Evolutionary conservation across 2,888 invertebrate genomes (phyloP).

Genomic region (Papilio demoleus): DNA sequence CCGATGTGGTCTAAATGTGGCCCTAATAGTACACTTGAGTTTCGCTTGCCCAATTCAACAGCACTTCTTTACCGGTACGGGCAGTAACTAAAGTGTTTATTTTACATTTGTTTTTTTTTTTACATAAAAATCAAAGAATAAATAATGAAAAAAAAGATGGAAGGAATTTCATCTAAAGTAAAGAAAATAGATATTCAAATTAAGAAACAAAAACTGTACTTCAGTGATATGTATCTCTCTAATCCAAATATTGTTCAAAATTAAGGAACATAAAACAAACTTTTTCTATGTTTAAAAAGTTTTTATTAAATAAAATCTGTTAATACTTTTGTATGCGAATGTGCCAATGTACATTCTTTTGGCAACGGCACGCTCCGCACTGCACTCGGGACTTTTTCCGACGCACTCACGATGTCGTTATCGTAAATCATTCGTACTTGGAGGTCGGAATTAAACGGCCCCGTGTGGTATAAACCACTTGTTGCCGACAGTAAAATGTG

Average conservation of each 20-base stretch:
- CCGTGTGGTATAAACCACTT: slow-evolving; percentile 44
- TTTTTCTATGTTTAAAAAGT: too few relatives aligned
- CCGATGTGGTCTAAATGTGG: slow-evolving; percentile 76
- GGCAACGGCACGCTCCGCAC: slow-evolving; percentile 66
- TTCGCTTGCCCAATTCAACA: slow-evolving; percentile 71
- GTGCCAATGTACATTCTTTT: slow-evolving; percentile 74
- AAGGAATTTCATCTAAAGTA: too few relatives aligned
- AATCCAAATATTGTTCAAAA: too few relatives aligned
- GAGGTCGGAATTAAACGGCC: slow-evolving; percentile 44
- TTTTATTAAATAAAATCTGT: too few relatives aligned
- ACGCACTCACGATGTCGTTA: slow-evolving; percentile 67
- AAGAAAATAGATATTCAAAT: too few relatives aligned
- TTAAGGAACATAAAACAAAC: too few relatives aligned
- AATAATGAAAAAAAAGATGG: too few relatives aligned
- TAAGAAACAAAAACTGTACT: too few relatives aligned
- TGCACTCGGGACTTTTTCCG: slow-evolving; percentile 67
- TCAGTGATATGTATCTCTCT: too few relatives aligned
- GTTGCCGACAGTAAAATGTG: slow-evolving; percentile 45
- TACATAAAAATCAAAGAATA: too few relatives aligned
- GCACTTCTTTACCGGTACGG: slow-evolving; percentile 70
- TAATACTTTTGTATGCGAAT: slow-evolving; percentile 47
- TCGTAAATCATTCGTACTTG: slow-evolving; percentile 69
- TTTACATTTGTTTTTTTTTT: slow-evolving; percentile 24
- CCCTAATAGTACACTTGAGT: slow-evolving; percentile 76
- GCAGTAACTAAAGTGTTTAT: slow-evolving; percentile 48